These are phyloP conservation scores for Suncus etruscus DNA, from an alignment of 2,113 vertebrate genomes.

Conservation along the genomic window DNA sequence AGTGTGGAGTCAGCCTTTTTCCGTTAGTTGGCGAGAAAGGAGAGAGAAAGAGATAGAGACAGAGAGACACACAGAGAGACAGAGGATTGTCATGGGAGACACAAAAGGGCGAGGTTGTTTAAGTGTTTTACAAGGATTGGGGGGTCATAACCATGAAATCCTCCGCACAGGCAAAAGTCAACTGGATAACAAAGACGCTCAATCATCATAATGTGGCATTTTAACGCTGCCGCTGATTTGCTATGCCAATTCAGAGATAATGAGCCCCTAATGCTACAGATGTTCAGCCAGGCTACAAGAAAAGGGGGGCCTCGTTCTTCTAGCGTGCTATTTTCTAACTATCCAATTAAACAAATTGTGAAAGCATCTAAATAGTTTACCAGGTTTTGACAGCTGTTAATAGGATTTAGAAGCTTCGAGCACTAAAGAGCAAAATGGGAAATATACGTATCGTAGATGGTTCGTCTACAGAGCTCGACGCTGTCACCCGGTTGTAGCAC, in stretches of 20 bases:
- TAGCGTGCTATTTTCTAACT: slow-evolving; percentile 87
- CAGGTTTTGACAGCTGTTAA: slow-evolving; percentile 89
- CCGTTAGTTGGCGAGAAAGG: slow-evolving; percentile 63
- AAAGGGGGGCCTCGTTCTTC: slow-evolving; percentile 79
- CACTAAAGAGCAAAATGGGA: slow-evolving; percentile 82
- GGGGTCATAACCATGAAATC: slow-evolving; percentile 88
- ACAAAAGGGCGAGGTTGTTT: slow-evolving; percentile 84
- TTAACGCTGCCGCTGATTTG: slow-evolving; percentile 89
- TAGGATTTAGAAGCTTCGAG: slow-evolving; percentile 85
- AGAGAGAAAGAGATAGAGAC: slow-evolving; percentile 66
- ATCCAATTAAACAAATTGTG: slow-evolving; percentile 90
- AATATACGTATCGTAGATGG: slow-evolving; percentile 73
- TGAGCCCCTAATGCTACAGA: slow-evolving; percentile 90
- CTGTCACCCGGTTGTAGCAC: neutral
- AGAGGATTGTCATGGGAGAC: slow-evolving; percentile 78
- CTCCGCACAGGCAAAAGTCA: slow-evolving; percentile 88
- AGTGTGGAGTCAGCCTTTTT: slow-evolving; percentile 64
- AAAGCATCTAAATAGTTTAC: slow-evolving; percentile 88
- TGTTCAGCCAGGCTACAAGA: slow-evolving; percentile 88
- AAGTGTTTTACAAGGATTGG: slow-evolving; percentile 88
- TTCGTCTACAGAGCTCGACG: slow-evolving; percentile 57
- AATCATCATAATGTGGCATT: slow-evolving; percentile 90
- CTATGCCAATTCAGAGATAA: slow-evolving; percentile 90
- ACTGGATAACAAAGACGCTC: slow-evolving; percentile 89
- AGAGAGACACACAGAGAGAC: slow-evolving; percentile 78